Evolutionary conservation across 1,140 invertebrate genomes (phyloP), one percentile per base, ranked within the genome.

Genomic region (Drosophila melanica): DNA sequence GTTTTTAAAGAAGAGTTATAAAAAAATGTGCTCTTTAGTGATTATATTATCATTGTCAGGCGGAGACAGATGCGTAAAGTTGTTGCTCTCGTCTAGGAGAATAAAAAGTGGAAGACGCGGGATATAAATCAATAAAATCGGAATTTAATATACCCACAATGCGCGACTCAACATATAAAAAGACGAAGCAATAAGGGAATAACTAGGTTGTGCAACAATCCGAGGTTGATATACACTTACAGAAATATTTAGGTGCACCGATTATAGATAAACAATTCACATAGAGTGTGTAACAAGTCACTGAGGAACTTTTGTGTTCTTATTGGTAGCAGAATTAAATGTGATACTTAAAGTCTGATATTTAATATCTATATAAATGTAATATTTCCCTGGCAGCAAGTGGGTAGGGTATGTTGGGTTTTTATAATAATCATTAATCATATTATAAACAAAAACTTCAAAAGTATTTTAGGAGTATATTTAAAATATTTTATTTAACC

Each of bases 141-240:
- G 82, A 87, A 87, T 87, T 87, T 87, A 87, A 89, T 89, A 82
- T 68, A 73, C 57, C 75, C 79, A 64, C 76, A 82, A 68, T 47
- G 44, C 48, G 62, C 63, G 71, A 37, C 58, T 20, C 41, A 23
- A 27, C 42, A 27, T 35, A 42, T 54, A 16, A 50, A 58, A 27
- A 45, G 3, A 20, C 20, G 2, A 48, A 50, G 30, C 30, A 33
- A 37, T 8, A 23, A 12, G 16, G 39, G 12, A 39, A 16, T 4
- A 23, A 4, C 10, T 18, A 11, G 23, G 60, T n/a, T 37, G 1
- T 10, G 23, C 11, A 45, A 33, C 8, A 18, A 0, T 8, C 48
- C 53, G 20, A 48, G 3, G 2, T 27, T 18, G n/a, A 4, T 6
- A 58, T 67, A 20, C 54, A 44, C 42, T 55, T 35, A n/a, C n/a